phyloP scores from a whole-genome alignment of 1,140 invertebrate genomes.

The Drosophila melanica region DNA sequence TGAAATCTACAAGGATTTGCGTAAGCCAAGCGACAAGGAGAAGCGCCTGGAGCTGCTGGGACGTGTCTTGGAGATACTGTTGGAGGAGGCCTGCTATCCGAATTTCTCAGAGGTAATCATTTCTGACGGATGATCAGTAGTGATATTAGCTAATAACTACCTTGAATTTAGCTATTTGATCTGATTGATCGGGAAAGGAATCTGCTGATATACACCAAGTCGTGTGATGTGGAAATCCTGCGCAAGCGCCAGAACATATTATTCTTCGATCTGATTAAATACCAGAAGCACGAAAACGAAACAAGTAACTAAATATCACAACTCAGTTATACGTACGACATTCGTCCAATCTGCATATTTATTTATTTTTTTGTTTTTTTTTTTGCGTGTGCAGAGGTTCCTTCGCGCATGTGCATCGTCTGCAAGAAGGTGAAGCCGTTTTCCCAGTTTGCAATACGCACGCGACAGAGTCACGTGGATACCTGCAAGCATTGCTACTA shows the following conservation, averaged over 20 bases:
- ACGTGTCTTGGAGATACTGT: conserved; percentile 59
- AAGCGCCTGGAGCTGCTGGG: conserved; percentile 62
- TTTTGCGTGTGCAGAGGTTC: conserved; percentile 28
- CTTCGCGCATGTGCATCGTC: conserved; percentile 77
- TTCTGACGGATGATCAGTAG: not conserved
- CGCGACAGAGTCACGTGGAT: conserved; percentile 75
- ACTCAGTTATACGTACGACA: not conserved
- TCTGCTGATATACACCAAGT: conserved; percentile 68
- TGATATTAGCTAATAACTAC: not conserved
- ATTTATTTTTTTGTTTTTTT: no score
- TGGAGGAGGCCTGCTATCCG: conserved; percentile 70
- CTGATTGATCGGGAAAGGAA: conserved; percentile 80
- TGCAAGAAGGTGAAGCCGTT: conserved; percentile 77
- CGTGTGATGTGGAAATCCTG: conserved; percentile 69
- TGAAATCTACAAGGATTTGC: conserved; percentile 84
- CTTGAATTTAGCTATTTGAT: conserved; percentile 61
- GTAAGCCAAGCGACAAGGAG: conserved; percentile 51
- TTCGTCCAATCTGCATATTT: not conserved
- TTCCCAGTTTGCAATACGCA: conserved; percentile 69
- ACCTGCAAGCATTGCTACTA: conserved; percentile 81
- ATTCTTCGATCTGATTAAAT: conserved; percentile 78
- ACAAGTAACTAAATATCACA: conserved; percentile 40
- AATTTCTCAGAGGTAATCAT: conserved; percentile 66
- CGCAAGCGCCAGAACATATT: conserved; percentile 74
- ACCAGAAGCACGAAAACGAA: conserved; percentile 42